A percentile compares a stretch with the other conserved stretches of the same genome.
These are phyloP conservation scores for Hiodon tergisus DNA, from an alignment of 2,113 vertebrate genomes.

Conservation along the genomic window DNA sequence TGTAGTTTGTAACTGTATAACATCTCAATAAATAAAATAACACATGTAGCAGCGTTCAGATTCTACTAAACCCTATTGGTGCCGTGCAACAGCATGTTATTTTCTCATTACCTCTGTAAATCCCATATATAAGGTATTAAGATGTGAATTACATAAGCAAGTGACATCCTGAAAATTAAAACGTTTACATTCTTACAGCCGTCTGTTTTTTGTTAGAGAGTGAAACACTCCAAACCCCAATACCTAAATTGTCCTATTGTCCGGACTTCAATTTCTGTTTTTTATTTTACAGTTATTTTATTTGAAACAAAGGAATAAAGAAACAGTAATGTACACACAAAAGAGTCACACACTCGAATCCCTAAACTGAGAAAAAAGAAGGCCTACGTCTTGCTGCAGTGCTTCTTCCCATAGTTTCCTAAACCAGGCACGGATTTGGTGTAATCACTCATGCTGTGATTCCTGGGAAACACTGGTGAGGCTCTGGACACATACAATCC, in stretches of 20 bases:
- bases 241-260: constrained; percentile 15
- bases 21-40: too few species aligned
- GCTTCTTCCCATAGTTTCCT: constrained; percentile 25
- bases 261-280: constrained; percentile 23
- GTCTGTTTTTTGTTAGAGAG: too few species aligned
- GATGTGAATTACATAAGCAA: too few species aligned
- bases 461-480: not conserved
- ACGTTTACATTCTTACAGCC: too few species aligned
- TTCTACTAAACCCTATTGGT: too few species aligned
- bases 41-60: too few species aligned
- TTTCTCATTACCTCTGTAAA: too few species aligned
- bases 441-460: not conserved
- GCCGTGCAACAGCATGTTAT: too few species aligned
- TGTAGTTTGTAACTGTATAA: too few species aligned
- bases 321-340: constrained; percentile 24
- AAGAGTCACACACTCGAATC: constrained; percentile 30
- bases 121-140: too few species aligned
- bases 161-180: too few species aligned
- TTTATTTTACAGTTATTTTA: constrained; percentile 16
- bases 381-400: constrained; percentile 25
- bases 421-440: constrained; percentile 30
- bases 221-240: not conserved
- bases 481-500: not conserved
- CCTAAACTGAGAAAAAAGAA: constrained; percentile 6
- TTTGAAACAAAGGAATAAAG: constrained; percentile 20